These are phyloP conservation scores for Cotesia typhae DNA, from an alignment of 1,140 invertebrate genomes.

Conservation along the genomic window DNA sequence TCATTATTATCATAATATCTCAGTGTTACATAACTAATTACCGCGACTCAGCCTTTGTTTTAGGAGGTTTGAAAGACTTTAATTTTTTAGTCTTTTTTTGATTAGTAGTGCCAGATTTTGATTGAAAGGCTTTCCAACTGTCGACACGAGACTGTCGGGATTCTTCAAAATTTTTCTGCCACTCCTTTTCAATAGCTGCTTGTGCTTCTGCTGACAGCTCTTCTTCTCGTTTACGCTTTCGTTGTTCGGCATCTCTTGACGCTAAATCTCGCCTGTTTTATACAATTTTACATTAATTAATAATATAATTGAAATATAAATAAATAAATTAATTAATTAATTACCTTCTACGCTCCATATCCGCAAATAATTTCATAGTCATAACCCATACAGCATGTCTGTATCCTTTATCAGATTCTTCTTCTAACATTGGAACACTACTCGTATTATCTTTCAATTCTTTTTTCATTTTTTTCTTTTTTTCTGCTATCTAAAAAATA, in stretches of 20 bases:
- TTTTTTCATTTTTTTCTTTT: conserved; percentile 93
- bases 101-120: conserved; percentile 75
- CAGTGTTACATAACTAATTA: conserved; percentile 63
- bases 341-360: conserved; percentile 87
- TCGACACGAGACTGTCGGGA: conserved; percentile 92
- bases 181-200: conserved; percentile 88
- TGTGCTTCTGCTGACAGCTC: conserved; percentile 93
- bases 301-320: neutral
- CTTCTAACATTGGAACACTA: conserved; percentile 73
- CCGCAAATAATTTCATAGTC: conserved; percentile 98
- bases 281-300: neutral
- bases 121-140: conserved; percentile 95
- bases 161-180: conserved; percentile 98
- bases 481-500: conserved; percentile 84
- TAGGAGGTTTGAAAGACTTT: conserved; percentile 89
- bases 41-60: conserved; percentile 95
- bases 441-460: conserved; percentile 78
- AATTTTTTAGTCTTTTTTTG: conserved; percentile 80
- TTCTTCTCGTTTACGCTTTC: conserved; percentile 93
- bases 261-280: conserved; percentile 75
- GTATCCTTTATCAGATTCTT: conserved; percentile 93
- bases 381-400: conserved; percentile 96
- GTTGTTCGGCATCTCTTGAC: conserved; percentile 89
- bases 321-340: neutral
- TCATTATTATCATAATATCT: conserved; percentile 16